Percentiles rank a stretch among this genome's conserved stretches.
Evolutionary conservation across 2,113 vertebrate species (phyloP).

Genomic region (Elephantulus edwardii): DNA sequence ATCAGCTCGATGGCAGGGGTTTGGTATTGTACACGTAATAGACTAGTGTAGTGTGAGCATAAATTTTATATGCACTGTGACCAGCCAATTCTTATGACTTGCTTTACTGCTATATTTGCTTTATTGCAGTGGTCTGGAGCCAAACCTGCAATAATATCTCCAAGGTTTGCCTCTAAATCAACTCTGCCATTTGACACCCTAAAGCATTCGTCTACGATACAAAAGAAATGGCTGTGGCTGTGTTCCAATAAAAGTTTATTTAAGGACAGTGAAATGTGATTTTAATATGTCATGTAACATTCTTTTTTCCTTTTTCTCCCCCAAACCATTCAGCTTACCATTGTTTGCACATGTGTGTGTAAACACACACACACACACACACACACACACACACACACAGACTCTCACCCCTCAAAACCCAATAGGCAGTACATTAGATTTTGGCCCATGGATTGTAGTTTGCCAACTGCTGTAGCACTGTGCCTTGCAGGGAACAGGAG

Average conservation of each 20-base stretch:
- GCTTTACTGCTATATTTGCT: too few species aligned
- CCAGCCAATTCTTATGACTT: too few species aligned
- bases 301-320: neutral
- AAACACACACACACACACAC: too few species aligned
- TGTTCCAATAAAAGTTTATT: neutral
- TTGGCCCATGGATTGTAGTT: neutral
- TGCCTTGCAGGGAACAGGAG: neutral
- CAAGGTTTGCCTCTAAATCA: neutral
- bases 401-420: too few species aligned
- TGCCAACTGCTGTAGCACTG: neutral
- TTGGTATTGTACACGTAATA: too few species aligned
- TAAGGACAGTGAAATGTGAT: neutral
- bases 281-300: neutral
- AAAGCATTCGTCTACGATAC: neutral
- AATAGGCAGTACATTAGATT: neutral
- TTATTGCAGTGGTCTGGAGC: too few species aligned
- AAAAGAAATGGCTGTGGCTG: neutral
- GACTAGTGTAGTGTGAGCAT: too few species aligned
- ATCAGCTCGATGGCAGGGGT: too few species aligned
- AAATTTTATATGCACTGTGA: too few species aligned
- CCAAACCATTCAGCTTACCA: neutral
- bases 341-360: constrained; percentile 28
- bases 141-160: too few species aligned
- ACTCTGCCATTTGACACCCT: neutral
- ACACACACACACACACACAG: too few species aligned